Evolutionary conservation across 2,888 invertebrate genomes (phyloP), one percentile per base, ranked within the genome.

Genomic region (Malacosoma neustria): DNA sequence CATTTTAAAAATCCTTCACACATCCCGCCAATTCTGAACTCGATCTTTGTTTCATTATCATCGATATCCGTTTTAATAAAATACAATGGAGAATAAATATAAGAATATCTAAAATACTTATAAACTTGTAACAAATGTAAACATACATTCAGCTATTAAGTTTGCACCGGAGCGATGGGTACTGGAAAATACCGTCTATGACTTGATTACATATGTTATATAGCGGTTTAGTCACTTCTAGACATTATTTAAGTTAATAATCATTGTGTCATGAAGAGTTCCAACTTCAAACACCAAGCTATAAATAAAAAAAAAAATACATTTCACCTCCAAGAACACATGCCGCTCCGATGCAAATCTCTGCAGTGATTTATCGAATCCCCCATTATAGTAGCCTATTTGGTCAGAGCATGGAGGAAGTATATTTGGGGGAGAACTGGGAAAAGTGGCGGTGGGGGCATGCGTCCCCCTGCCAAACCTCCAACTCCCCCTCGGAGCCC

Each of bases 71-170:
- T 63, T 61, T 62, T 51, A 72, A 74, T 73, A 55, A 71, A 72
- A 72, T 75, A 76, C 70, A 80, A 72, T 79, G 80, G 89, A 89
- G 88, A 87, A 87, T 88, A 88, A 89, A 89, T 85, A 85, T 89
- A 89, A 89, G 89, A 89, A 89, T 89, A 89, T 89, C 89, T 89
- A 89, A 89, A 89, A 89, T 89, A 89, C 89, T 87, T 81, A 82
- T 85, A 82, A 85, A 85, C 84, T 84, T 63, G 84, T 85, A 85
- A 85, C 85, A 85, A 85, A 85, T 85, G 85, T 85, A 85, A 84
- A 85, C 81, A 81, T 84, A 82, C 71, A 69, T 69, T 68, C 67
- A 62, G 71, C 67, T n/a, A n/a, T n/a, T n/a, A n/a, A n/a, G n/a
- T n/a, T n/a, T n/a, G n/a, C n/a, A n/a, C n/a, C n/a, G n/a, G n/a